phyloP scores from a whole-genome alignment of 2,113 vertebrate genomes.

The Sinosuthora webbiana region DNA sequence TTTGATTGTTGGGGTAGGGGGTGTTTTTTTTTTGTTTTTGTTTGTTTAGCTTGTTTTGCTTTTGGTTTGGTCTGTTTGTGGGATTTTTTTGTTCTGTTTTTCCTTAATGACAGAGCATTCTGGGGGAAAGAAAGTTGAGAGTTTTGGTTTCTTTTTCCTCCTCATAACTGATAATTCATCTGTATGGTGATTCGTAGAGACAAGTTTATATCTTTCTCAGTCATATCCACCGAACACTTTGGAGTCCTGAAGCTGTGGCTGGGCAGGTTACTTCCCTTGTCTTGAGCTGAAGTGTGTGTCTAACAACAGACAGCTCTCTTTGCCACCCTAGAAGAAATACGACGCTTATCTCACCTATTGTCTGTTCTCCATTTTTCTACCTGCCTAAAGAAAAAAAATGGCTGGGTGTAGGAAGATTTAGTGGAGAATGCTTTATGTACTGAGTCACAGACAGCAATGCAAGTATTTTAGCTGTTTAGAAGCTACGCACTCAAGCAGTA shows the following conservation, averaged over 20 bases:
- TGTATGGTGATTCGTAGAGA: neutral
- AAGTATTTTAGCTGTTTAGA: neutral
- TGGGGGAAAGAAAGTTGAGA: neutral
- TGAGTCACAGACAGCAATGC: neutral
- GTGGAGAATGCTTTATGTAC: neutral
- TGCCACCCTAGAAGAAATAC: neutral
- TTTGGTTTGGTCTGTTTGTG: neutral
- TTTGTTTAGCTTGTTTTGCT: neutral
- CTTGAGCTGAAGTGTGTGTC: neutral
- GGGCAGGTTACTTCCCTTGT: neutral
- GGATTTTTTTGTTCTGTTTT: neutral
- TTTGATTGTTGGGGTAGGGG: neutral
- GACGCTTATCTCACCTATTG: neutral
- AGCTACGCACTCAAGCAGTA: neutral
- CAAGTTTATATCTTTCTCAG: neutral
- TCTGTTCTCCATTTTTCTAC: neutral
- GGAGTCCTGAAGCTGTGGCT: neutral
- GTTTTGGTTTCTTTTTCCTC: accelerated
- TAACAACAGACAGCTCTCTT: conserved; percentile 6
- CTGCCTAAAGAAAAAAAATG: neutral
- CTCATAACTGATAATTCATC: neutral
- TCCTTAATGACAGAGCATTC: neutral
- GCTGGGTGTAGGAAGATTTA: neutral
- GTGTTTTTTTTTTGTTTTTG: neutral
- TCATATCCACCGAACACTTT: neutral